Conservation (phyloP, 2,888 invertebrate species). For the Latrodectus hesperus region DNA sequence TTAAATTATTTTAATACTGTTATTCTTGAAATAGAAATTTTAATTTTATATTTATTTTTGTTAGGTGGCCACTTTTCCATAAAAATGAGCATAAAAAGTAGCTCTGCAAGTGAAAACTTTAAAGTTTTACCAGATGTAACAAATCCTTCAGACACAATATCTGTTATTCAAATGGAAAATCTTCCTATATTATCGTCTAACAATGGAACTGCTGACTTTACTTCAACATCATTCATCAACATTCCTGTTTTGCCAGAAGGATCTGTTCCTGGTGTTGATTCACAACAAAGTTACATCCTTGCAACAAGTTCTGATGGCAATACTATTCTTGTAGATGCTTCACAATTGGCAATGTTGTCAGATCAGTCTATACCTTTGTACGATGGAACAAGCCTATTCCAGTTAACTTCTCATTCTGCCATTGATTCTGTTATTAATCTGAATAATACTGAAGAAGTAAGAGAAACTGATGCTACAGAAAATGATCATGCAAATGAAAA, state of each 20-base stretch:
- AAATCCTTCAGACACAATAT: conserved; percentile 7
- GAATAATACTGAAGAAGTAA: conserved; percentile 4
- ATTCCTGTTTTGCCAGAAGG: conserved; percentile 70
- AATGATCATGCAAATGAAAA: conserved; percentile 7
- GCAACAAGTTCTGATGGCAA: conserved; percentile 70
- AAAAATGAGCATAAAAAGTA: not conserved
- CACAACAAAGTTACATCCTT: conserved; percentile 70
- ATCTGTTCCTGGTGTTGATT: conserved; percentile 52
- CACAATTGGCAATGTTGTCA: conserved; percentile 70
- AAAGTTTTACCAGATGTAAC: conserved; percentile 11
- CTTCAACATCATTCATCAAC: conserved; percentile 49
- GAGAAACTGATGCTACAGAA: conserved; percentile 21
- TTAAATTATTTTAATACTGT: too few relatives aligned
- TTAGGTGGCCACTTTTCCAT: not conserved
- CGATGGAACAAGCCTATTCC: conserved; percentile 64
- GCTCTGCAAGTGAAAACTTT: not conserved
- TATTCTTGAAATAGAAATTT: too few relatives aligned
- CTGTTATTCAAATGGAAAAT: conserved; percentile 51
- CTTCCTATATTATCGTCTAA: conserved; percentile 59
- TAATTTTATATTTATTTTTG: too few relatives aligned
- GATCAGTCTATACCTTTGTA: conserved; percentile 65
- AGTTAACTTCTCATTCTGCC: conserved; percentile 37
- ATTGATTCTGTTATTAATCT: conserved; percentile 22
- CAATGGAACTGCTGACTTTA: conserved; percentile 26
- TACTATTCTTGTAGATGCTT: conserved; percentile 70